Conservation (phyloP, 35 echinoderm and acorn worm species). For the Heliocidaris erythrogramma region DNA sequence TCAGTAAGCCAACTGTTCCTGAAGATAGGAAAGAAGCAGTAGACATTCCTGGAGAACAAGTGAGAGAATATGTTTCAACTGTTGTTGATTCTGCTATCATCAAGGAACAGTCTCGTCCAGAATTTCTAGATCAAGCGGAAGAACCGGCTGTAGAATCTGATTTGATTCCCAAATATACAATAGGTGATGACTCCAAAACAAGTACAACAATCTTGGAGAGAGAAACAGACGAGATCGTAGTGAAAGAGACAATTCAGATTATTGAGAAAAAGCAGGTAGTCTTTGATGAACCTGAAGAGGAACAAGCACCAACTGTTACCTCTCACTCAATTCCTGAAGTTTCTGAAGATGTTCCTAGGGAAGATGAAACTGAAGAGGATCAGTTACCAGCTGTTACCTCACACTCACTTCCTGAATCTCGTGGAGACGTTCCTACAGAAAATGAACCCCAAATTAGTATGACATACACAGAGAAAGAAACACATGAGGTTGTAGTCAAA, state of each 20-base stretch:
- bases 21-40: background rate
- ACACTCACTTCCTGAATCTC: background rate
- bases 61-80: slow-evolving; percentile 45
- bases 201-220: background rate
- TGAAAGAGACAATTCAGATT: too few relatives aligned
- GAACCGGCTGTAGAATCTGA: background rate
- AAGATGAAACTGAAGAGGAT: slow-evolving; percentile 28
- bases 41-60: slow-evolving; percentile 49
- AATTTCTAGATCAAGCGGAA: background rate
- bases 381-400: background rate
- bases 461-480: background rate
- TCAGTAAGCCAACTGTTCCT: background rate
- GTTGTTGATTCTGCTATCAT: slow-evolving; percentile 30
- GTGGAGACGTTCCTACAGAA: slow-evolving; percentile 27
- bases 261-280: background rate
- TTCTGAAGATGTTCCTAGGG: background rate
- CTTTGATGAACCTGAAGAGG: slow-evolving; percentile 13
- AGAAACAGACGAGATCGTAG: too few relatives aligned
- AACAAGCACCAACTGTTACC: background rate
- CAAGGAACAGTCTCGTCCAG: slow-evolving; percentile 12
- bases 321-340: background rate
- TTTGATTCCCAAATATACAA: background rate
- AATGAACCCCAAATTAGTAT: slow-evolving; percentile 12
- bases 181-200: background rate
- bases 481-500: slow-evolving; percentile 42